Evolutionary conservation across 2,797 vertebrate species (phyloP).

Genomic region (Sciurus carolinensis): DNA sequence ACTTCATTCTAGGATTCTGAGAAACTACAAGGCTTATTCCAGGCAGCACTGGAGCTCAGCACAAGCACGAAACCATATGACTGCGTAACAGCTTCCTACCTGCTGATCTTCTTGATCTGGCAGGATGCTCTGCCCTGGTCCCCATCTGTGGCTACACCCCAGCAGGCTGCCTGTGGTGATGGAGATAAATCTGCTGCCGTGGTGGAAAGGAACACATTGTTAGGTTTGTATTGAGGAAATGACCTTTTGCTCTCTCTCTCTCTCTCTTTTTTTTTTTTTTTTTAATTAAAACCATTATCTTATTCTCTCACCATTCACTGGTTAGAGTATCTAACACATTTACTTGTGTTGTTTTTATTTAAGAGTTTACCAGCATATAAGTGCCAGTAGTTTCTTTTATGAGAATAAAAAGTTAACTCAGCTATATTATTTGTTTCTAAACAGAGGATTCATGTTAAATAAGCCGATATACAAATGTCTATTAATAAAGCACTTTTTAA

Average conservation of each 20-base stretch:
- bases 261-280: constrained; percentile 19
- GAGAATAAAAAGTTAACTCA: constrained; percentile 54
- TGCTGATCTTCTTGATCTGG: constrained; percentile 93
- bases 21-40: constrained; percentile 89
- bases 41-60: constrained; percentile 94
- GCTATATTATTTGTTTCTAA: constrained; percentile 54
- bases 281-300: constrained; percentile 14
- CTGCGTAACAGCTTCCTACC: constrained; percentile 95
- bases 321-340: constrained; percentile 39
- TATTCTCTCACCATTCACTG: constrained; percentile 55
- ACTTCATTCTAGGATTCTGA: constrained; percentile 83
- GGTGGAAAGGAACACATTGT: constrained; percentile 93
- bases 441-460: constrained; percentile 56
- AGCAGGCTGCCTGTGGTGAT: constrained; percentile 55
- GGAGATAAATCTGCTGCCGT: constrained; percentile 73
- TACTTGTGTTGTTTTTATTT: constrained; percentile 22
- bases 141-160: constrained; percentile 85
- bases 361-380: constrained; percentile 27
- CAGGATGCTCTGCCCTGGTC: constrained; percentile 89
- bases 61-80: constrained; percentile 97
- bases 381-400: background rate
- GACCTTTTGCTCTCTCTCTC: constrained; percentile 12
- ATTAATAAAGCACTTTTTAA: constrained; percentile 52
- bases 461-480: background rate
- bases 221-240: constrained; percentile 89